Evolutionary conservation across 2,888 invertebrate species (phyloP), one percentile per base, ranked within the genome.

Genomic region (Germaria angustata): DNA sequence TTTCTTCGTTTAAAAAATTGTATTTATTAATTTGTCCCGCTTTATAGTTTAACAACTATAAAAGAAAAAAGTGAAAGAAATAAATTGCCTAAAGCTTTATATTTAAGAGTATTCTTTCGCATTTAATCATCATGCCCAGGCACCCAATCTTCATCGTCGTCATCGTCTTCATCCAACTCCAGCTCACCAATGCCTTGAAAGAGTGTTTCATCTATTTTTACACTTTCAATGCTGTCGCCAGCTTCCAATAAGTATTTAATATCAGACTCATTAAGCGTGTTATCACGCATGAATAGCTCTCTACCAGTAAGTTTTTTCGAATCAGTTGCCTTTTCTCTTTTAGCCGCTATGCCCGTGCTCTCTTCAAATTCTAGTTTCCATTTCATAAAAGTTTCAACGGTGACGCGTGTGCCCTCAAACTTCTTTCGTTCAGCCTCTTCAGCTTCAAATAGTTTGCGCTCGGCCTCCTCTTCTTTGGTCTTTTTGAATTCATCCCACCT

Each of bases 361-460:
- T 94, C 94, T 90, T 99, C 99, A 92, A 99, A 99, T 84, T 95
- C 94, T 77, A 94, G 93, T 89, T 98, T 97, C 99, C 99, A 99
- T 24, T 94, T 95, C 88, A 98, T 91, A 91, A 99, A 99, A 7
- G 97, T 95, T 92, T 99, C 99, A 0, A 99, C 97, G 2, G 97
- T 96, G 0, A 99, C 99, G 87, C 96, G 93, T 0, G 98, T 99
- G 13, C 99, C 99, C 92, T 98, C 98, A 92, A 98, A 98, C 88
- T 95, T 94, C 95, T 97, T 97, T 95, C 93, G 92, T 93, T 98
- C 98, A 75, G 95, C 96, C 92, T 98, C 98, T 89, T 98, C 98
- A 73, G 94, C 94, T 87, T 95, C 96, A 86, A 92, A 93, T 69
- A 94, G 91, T 88, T 94, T 94, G 76, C 93, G 93, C 44, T 94